Conservation (phyloP, 2,797 vertebrate species). For the Sphenopsis melanotis region DNA sequence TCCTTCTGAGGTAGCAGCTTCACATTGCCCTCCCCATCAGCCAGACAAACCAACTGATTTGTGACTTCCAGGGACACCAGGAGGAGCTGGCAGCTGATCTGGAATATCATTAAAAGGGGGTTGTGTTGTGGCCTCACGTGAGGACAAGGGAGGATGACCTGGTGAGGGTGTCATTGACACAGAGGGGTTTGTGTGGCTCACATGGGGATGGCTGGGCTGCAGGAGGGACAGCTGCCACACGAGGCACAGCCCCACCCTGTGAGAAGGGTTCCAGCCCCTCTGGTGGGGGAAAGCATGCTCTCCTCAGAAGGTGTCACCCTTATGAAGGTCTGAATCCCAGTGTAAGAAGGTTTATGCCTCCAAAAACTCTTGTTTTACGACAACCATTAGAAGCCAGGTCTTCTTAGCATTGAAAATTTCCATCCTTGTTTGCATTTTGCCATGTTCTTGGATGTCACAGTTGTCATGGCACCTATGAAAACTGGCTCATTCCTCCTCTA, state of each 20-base stretch:
- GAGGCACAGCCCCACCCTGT: too few species aligned
- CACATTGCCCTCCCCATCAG: neutral
- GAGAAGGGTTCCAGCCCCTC: too few species aligned
- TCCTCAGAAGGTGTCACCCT: too few species aligned
- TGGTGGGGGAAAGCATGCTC: too few species aligned
- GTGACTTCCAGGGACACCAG: neutral
- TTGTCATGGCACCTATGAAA: neutral
- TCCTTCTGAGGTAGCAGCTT: neutral
- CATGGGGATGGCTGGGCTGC: neutral
- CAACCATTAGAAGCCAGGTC: neutral
- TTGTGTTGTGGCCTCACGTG: neutral
- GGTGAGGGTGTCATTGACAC: neutral
- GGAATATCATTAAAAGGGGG: neutral
- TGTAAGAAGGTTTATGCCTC: neutral
- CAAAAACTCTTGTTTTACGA: neutral
- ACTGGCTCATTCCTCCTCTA: neutral
- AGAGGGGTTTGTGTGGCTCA: fast-evolving
- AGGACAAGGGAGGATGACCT: neutral
- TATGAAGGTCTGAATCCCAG: neutral
- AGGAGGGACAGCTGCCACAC: neutral
- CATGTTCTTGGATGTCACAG: neutral
- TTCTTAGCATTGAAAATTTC: neutral
- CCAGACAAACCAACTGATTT: neutral
- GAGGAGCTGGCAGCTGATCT: neutral
- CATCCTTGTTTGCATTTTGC: neutral